phyloP scores from a whole-genome alignment of 2,113 vertebrate genomes.

The Synodontis membranacea region DNA sequence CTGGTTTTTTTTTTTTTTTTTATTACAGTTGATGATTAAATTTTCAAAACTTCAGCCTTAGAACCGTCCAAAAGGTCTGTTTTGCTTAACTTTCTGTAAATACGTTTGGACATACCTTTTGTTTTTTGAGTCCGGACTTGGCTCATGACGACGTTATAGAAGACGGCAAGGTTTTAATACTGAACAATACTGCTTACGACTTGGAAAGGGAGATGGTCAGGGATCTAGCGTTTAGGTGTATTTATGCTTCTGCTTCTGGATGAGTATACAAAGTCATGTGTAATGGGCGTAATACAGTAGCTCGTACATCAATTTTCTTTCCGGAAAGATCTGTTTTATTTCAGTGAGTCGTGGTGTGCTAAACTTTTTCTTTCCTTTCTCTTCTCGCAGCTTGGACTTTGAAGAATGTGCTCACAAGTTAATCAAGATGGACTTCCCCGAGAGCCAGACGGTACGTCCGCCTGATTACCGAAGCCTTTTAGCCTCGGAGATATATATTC shows the following conservation, averaged over 20 bases:
- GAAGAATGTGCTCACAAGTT: slow-evolving; percentile 98
- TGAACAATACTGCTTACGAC: background rate
- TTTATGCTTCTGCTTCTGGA: background rate
- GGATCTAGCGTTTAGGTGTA: no score
- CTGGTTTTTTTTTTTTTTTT: no score
- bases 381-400: slow-evolving; percentile 89
- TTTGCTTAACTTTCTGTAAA: background rate
- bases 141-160: background rate
- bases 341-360: background rate
- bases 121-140: background rate
- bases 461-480: slow-evolving; percentile 29
- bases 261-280: background rate
- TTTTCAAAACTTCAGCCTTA: background rate
- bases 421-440: slow-evolving; percentile 97
- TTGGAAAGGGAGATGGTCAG: background rate
- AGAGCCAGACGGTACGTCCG: slow-evolving; percentile 88
- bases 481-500: slow-evolving; percentile 41
- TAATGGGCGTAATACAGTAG: background rate
- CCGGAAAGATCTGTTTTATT: no score
- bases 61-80: background rate
- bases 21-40: background rate
- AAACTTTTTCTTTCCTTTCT: slow-evolving; percentile 14
- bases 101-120: background rate
- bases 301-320: background rate
- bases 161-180: background rate